Evolutionary conservation across 2,797 vertebrate species (phyloP), one percentile per base, ranked within the genome.

Genomic region (Rhincodon typus): DNA sequence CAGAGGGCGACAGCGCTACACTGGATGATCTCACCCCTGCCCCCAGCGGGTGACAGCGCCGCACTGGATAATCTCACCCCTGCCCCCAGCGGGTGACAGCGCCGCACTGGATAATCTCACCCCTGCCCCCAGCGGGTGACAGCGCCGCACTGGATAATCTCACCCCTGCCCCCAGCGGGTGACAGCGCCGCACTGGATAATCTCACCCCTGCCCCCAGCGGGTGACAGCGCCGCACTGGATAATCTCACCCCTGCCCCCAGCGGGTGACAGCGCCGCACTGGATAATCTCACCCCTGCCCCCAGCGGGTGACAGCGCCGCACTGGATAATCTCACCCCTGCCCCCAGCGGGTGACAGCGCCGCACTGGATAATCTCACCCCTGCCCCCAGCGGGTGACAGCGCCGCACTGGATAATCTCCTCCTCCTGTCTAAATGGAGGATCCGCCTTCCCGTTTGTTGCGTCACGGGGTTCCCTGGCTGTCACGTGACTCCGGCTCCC

Each of bases 1-100:
- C 25, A 50, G 23, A 30, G 46, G 46, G n/a, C 27, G 42, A 53
- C 4, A 88, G 27, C 17, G 19, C 15, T n/a, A 38, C 34, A 79
- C 3, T 79, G 13, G 10, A 13, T 38, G n/a, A 62, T 38, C n/a
- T 19, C 15, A 1, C n/a, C 4, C 15, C 6, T 88, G 86, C 46
- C 4, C 46, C 46, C 46, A 50, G 46, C 3, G 46, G 12, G 25
- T 57, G 86, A 25, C 12, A 34, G 46, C 8, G 10, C 50, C 10
- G 15, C 7, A 53, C 23, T 13, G 53, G 15, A 50, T 27, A 34
- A 50, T 17, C 27, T 0, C 4, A 0, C 1, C 0, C 0, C 38
- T 50, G 66, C 38, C 1, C n/a, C 91, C 67, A 46, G 10, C 27
- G 46, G 19, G 23, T 27, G 91, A 27, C 0, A 67, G 10, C 5